Evolutionary conservation across 1,140 invertebrate species (phyloP), one percentile per base, ranked within the genome.

Genomic region (Polyergus mexicanus): DNA sequence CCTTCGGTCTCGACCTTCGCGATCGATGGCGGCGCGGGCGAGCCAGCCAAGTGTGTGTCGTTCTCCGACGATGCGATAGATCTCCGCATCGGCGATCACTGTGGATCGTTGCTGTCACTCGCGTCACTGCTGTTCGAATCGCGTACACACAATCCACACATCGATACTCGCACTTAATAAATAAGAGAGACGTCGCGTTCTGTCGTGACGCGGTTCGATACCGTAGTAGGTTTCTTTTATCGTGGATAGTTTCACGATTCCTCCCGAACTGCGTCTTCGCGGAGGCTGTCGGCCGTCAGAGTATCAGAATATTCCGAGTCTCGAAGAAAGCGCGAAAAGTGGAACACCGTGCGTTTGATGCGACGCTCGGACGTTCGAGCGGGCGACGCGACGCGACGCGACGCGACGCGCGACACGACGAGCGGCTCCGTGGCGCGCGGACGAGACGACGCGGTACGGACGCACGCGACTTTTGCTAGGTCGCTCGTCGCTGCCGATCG

Each of bases 1-100:
- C 88, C 84, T 90, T 89, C 80, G 78, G 32, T n/a, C 60, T 56
- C 51, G 78, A 87, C 68, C 54, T 68, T 86, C 85, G 77, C 88
- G 77, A 87, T 89, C 88, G 88, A 89, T 85, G 60, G 56, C 72
- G 60, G 47, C 80, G 44, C 56, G 74, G 60, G 75, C 88, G 35
- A 86, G 63, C 19, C 66, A 38, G 22, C n/a, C 44, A 22, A 71
- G 25, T 65, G 86, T 41, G 58, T 54, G 58, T 25, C 47, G 16
- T 35, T 58, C 22, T 51, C 4, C 28, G 47, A 8, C n/a, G 28
- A 47, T 51, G 56, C 47, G 44, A 38, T 41, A 38, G 22, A 44
- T 60, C 32, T 16, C 22, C 6, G n/a, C 41, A 32, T 38, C 16
- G 74, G 66, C 19, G 60, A 75, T 63, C 72, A n/a, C 44, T 32